phyloP scores from a whole-genome alignment of 1,140 invertebrate genomes.

The Paraescarpia echinospica region DNA sequence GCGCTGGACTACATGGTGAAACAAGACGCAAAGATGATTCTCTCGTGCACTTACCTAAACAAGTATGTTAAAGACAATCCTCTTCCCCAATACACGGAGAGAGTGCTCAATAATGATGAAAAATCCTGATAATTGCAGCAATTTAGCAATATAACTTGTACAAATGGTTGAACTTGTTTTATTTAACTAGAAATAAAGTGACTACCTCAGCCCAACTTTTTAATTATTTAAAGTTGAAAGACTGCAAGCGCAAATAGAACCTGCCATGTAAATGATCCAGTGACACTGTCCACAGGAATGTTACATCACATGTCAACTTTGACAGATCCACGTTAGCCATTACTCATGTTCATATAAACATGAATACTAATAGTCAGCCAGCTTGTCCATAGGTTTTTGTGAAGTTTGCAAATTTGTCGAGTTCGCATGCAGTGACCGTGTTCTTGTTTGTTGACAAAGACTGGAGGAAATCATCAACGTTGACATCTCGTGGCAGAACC shows the following conservation, averaged over 20 bases:
- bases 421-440: conserved; percentile 42
- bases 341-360: background rate
- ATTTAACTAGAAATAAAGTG: background rate
- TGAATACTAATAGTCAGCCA: conserved; percentile 12
- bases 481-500: conserved; percentile 40
- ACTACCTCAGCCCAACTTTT: background rate
- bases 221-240: background rate
- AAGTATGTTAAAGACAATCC: conserved; percentile 9
- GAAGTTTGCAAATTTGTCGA: conserved; percentile 45
- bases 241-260: background rate
- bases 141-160: background rate
- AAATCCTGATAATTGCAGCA: background rate
- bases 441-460: conserved; percentile 44
- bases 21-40: background rate
- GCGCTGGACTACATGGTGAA: conserved; percentile 12
- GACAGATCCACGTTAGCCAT: background rate
- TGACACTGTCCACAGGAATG: background rate
- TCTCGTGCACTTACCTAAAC: background rate
- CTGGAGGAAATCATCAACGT: conserved; percentile 41
- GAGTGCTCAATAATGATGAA: background rate
- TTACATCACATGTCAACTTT: background rate
- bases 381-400: conserved; percentile 30
- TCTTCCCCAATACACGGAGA: conserved; percentile 3
- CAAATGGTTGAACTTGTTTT: background rate
- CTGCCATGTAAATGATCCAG: background rate